These are phyloP conservation scores for Bicyclus anynana DNA, from an alignment of 1,140 invertebrate genomes.

Conservation along the genomic window DNA sequence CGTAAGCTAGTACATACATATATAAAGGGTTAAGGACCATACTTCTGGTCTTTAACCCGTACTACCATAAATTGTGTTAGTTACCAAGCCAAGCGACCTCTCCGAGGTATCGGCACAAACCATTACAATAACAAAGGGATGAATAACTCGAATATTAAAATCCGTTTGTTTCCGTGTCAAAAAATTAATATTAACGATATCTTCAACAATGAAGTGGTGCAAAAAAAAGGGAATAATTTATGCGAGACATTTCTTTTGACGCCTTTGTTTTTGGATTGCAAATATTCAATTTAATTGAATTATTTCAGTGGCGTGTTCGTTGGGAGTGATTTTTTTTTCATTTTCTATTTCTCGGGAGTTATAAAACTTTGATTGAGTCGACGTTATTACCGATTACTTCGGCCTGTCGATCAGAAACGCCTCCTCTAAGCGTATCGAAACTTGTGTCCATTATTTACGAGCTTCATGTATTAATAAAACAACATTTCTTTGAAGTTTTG, in stretches of 20 bases:
- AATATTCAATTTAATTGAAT: constrained; percentile 62
- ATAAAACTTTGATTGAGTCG: constrained; percentile 8
- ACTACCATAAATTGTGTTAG: constrained; percentile 2
- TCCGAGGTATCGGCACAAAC: constrained; percentile 20
- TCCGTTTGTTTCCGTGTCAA: constrained; percentile 60
- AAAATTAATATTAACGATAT: constrained; percentile 71
- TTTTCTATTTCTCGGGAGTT: not conserved
- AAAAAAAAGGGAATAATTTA: constrained; percentile 59
- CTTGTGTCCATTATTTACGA: constrained; percentile 4
- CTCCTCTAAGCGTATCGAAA: constrained; percentile 18
- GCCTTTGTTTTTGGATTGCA: constrained; percentile 48
- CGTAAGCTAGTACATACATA: constrained; percentile 1
- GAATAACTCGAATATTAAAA: constrained; percentile 53
- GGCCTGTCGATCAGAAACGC: constrained; percentile 20
- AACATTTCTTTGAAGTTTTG: constrained; percentile 15
- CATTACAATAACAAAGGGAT: constrained; percentile 63
- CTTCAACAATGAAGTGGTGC: constrained; percentile 52
- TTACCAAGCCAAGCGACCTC: constrained; percentile 8
- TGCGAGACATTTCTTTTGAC: constrained; percentile 62
- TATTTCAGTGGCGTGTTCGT: constrained; percentile 30
- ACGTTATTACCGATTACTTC: constrained; percentile 22
- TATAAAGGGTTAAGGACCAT: constrained; percentile 15
- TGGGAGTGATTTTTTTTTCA: constrained; percentile 1
- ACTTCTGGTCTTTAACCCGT: too few species aligned
- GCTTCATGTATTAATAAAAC: constrained; percentile 9